Percentiles rank a stretch among this genome's conserved stretches.
Conservation (phyloP, 2,113 vertebrate species). For the Heloderma charlesbogerti region DNA sequence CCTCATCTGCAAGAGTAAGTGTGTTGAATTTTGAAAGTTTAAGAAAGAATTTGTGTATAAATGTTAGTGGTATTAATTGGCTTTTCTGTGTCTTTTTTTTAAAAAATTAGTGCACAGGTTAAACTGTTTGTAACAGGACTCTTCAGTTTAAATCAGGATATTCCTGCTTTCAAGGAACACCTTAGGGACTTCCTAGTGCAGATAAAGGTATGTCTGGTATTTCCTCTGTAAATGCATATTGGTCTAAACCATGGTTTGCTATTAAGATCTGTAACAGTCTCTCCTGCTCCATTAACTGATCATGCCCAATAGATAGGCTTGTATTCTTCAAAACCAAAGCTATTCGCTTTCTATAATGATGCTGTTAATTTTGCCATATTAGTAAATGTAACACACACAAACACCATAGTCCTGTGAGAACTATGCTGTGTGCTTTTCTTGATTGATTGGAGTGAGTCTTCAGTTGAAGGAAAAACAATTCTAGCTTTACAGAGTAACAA, state of each 20-base stretch:
- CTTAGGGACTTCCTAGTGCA: slow-evolving; percentile 98
- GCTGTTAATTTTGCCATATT: background rate
- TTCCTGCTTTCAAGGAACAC: slow-evolving; percentile 98
- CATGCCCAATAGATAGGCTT: background rate
- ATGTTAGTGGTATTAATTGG: slow-evolving; percentile 10
- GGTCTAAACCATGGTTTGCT: background rate
- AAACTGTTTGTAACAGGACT: slow-evolving; percentile 99
- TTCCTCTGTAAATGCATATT: background rate
- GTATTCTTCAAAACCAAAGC: background rate
- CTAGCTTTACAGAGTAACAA: background rate
- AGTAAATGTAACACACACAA: background rate
- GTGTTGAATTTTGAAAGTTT: background rate
- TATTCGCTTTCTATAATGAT: accelerated
- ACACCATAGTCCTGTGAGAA: too few species aligned
- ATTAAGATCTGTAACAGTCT: background rate
- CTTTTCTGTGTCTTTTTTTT: slow-evolving; percentile 47
- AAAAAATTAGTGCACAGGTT: slow-evolving; percentile 91
- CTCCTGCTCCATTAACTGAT: background rate
- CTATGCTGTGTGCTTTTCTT: background rate
- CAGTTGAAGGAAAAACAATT: background rate
- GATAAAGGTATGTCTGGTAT: slow-evolving; percentile 87
- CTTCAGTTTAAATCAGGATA: slow-evolving; percentile 99
- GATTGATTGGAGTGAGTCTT: background rate
- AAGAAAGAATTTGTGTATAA: background rate
- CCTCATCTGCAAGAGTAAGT: slow-evolving; percentile 98